A percentile compares a stretch with the other conserved stretches of the same genome.
phyloP scores from a whole-genome alignment of 2,888 invertebrate genomes.

The Chirona hameri region DNA sequence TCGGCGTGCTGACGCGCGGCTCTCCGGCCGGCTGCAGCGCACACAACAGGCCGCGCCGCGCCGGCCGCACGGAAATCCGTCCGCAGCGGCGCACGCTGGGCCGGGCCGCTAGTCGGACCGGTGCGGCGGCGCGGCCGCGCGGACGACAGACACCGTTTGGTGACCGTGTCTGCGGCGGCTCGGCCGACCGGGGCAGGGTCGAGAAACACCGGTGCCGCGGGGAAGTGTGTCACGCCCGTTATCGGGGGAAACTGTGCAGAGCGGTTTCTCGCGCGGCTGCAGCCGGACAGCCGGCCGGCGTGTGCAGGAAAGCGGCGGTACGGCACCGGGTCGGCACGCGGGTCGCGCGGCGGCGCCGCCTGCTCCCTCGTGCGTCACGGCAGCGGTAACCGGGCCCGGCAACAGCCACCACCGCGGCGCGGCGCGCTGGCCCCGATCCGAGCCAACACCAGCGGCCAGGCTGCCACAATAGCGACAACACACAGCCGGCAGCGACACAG shows the following conservation, averaged over 20 bases:
- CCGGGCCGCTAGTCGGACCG: neutral
- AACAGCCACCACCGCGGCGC: neutral
- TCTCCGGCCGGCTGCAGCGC: too few relatives aligned
- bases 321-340: neutral
- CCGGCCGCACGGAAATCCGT: neutral
- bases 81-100: neutral
- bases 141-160: neutral
- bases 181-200: neutral
- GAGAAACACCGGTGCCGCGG: neutral
- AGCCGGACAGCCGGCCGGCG: neutral
- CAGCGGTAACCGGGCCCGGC: too few relatives aligned
- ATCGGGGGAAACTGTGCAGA: slow-evolving; percentile 3
- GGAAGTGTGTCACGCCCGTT: neutral
- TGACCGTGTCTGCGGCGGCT: neutral
- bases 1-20: neutral
- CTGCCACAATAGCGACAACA: neutral
- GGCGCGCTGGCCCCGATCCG: neutral
- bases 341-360: too few relatives aligned
- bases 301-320: neutral
- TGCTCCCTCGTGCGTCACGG: too few relatives aligned
- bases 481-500: neutral
- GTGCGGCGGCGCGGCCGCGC: neutral
- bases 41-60: too few relatives aligned
- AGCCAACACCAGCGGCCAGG: neutral
- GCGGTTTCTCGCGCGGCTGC: slow-evolving; percentile 4